A percentile compares a stretch with the other conserved stretches of the same genome.
Conservation (phyloP, 2,888 invertebrate genomes). For the Chrysomela aeneicollis region DNA sequence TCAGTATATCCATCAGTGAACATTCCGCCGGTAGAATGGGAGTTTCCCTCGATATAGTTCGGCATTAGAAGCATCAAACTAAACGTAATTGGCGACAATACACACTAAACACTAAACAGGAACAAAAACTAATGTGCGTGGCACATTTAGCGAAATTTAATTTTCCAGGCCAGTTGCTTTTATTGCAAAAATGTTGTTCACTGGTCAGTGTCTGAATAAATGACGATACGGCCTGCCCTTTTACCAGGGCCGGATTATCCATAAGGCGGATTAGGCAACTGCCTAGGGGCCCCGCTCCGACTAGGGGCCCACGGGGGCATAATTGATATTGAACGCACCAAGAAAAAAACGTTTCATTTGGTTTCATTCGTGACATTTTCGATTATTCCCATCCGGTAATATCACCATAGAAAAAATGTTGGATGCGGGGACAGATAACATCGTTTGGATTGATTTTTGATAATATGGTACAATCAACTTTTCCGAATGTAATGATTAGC, state of each 20-base stretch:
- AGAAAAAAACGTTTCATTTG: no score
- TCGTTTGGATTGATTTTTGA: no score
- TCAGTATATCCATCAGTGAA: slow-evolving; percentile 12
- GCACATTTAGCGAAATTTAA: slow-evolving; percentile 60
- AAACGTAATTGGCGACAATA: slow-evolving; percentile 45
- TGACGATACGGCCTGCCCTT: slow-evolving; percentile 46
- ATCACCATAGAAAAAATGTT: slow-evolving; percentile 29
- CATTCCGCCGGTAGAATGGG: slow-evolving; percentile 36
- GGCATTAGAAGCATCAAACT: slow-evolving; percentile 42
- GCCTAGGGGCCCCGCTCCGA: no score
- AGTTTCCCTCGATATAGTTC: slow-evolving; percentile 36
- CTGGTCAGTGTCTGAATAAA: slow-evolving; percentile 52
- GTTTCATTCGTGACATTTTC: no score
- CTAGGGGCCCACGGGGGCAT: no score
- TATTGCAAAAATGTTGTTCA: slow-evolving; percentile 56
- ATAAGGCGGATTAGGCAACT: no score
- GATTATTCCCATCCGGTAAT: no score
- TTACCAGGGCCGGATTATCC: slow-evolving; percentile 41
- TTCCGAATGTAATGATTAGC: no score
- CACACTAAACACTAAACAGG: slow-evolving; percentile 48
- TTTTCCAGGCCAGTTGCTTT: slow-evolving; percentile 59
- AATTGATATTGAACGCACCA: no score
- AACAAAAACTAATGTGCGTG: slow-evolving; percentile 61
- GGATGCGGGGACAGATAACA: no score
- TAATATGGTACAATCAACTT: no score